phyloP scores from a whole-genome alignment of 2,797 vertebrate genomes.

The Brachyalestes nurse region DNA sequence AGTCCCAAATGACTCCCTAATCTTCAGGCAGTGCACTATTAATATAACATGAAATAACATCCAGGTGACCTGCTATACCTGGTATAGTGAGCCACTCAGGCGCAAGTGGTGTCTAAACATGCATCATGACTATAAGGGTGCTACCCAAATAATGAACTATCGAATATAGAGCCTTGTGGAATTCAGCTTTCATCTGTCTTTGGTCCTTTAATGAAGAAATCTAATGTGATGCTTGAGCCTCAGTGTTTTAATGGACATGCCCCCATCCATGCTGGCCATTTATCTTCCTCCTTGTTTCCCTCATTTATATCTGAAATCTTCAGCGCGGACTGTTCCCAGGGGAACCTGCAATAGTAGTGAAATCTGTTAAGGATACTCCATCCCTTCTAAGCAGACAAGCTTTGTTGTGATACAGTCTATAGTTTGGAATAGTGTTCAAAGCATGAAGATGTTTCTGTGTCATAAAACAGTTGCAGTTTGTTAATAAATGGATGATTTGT shows the following conservation, averaged over 20 bases:
- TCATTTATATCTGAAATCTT: not conserved
- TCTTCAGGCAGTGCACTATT: not conserved
- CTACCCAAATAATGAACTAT: not conserved
- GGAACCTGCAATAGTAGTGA: not conserved
- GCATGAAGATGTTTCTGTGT: not conserved
- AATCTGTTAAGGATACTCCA: not conserved
- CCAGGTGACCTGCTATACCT: too few relatives aligned
- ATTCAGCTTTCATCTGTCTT: not conserved
- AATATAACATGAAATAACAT: too few relatives aligned
- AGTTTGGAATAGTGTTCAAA: not conserved
- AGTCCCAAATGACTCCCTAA: not conserved
- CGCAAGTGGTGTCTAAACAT: too few relatives aligned
- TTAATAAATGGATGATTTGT: conserved; percentile 14
- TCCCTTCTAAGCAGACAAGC: not conserved
- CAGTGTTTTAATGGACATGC: not conserved
- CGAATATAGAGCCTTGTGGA: not conserved
- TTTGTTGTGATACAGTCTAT: not conserved
- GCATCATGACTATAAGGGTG: not conserved
- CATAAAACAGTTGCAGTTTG: not conserved
- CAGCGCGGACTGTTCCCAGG: not conserved
- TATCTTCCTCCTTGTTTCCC: not conserved
- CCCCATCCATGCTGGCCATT: not conserved
- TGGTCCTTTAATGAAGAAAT: not conserved
- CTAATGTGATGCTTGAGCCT: not conserved
- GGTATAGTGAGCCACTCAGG: too few relatives aligned